Evolutionary conservation across 2,797 vertebrate genomes (phyloP).

Genomic region (Thunnus albacares): DNA sequence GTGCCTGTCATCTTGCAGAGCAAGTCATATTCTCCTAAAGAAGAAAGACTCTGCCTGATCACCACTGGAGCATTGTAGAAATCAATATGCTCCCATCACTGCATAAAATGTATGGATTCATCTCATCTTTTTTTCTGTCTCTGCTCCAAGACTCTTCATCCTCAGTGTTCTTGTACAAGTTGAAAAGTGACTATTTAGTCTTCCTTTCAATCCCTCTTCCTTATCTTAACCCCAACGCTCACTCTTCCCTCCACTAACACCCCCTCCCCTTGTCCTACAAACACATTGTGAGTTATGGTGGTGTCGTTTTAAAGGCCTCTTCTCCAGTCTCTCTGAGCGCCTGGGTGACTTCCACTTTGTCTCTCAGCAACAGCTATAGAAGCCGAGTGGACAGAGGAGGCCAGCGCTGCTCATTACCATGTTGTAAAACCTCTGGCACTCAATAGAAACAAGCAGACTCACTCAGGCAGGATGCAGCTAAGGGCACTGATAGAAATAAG

Average conservation of each 20-base stretch:
- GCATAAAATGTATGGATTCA: background rate
- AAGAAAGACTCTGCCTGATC: background rate
- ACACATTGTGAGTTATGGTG: constrained; percentile 75
- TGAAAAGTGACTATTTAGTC: background rate
- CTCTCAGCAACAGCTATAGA: constrained; percentile 81
- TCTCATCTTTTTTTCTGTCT: constrained; percentile 20
- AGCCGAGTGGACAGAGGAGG: constrained; percentile 67
- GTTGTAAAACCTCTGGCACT: constrained; percentile 71
- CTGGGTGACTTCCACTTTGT: constrained; percentile 81
- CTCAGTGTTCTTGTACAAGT: background rate
- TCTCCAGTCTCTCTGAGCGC: constrained; percentile 56
- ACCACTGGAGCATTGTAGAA: background rate
- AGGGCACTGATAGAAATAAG: constrained; percentile 22
- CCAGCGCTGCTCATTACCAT: constrained; percentile 79
- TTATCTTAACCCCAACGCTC: background rate
- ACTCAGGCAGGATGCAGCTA: constrained; percentile 44
- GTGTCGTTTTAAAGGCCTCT: constrained; percentile 62
- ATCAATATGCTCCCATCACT: background rate
- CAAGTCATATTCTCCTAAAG: constrained; percentile 9
- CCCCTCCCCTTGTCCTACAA: constrained; percentile 2
- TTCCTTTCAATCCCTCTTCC: background rate
- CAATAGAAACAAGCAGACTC: constrained; percentile 53
- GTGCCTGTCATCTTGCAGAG: constrained; percentile 40
- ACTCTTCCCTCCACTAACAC: constrained; percentile 19
- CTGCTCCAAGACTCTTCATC: background rate